Evolutionary conservation across 2,797 vertebrate genomes (phyloP).

Genomic region (Orestias chungarensis): DNA sequence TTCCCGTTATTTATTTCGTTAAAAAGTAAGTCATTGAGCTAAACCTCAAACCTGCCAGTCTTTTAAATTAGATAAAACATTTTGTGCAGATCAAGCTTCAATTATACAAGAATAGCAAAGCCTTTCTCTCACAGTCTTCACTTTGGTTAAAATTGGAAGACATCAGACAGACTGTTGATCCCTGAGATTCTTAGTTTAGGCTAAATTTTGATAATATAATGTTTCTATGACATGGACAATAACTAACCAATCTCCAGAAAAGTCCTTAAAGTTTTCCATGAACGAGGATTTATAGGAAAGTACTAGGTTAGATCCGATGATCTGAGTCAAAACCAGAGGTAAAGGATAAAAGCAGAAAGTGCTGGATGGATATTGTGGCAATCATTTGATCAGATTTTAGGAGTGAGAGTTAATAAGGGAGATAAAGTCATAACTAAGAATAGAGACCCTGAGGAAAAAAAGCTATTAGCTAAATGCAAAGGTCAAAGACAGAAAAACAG

Average conservation of each 20-base stretch:
- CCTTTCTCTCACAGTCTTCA: too few species aligned
- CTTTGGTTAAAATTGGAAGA: not conserved
- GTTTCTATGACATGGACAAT: not conserved
- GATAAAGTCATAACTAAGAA: not conserved
- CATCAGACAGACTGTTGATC: not conserved
- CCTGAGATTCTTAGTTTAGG: not conserved
- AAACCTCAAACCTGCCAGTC: not conserved
- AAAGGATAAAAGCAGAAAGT: not conserved
- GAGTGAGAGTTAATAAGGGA: not conserved
- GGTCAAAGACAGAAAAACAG: not conserved
- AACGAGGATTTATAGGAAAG: not conserved
- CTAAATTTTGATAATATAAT: not conserved
- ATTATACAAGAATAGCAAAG: not conserved
- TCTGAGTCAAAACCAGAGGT: not conserved
- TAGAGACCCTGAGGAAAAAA: not conserved
- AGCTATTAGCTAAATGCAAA: not conserved
- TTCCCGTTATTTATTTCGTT: not conserved
- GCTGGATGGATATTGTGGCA: not conserved
- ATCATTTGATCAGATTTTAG: not conserved
- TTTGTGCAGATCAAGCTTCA: not conserved
- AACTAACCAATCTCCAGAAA: not conserved
- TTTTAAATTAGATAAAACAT: not conserved
- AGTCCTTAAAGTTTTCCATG: not conserved
- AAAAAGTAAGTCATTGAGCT: not conserved
- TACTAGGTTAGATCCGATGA: not conserved